Percentiles rank a stretch among this genome's conserved stretches.
phyloP scores from a whole-genome alignment of 2,113 vertebrate genomes.

The Mus pahari region DNA sequence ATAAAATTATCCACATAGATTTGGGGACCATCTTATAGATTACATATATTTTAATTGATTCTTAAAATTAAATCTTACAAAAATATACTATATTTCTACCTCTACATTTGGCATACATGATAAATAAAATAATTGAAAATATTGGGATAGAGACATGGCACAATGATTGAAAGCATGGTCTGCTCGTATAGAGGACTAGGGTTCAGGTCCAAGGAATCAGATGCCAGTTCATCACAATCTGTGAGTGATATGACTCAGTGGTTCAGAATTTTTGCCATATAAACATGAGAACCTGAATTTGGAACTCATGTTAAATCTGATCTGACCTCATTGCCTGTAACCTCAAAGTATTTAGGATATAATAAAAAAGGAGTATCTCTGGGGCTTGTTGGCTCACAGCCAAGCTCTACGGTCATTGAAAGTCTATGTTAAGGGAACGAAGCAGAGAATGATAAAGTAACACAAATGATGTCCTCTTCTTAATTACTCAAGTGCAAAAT shows the following conservation, averaged over 20 bases:
- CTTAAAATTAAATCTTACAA: background rate
- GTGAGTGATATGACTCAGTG: background rate
- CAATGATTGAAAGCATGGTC: too few species aligned
- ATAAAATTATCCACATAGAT: background rate
- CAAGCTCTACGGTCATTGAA: background rate
- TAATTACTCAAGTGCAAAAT: background rate
- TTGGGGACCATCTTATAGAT: background rate
- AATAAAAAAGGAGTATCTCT: background rate
- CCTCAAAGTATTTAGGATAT: background rate
- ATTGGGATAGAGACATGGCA: background rate
- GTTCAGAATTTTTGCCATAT: too few species aligned
- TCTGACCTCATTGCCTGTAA: background rate
- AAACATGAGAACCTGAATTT: background rate
- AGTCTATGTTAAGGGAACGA: background rate
- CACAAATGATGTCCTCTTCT: background rate
- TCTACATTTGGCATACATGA: background rate
- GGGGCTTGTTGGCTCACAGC: background rate
- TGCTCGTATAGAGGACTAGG: background rate
- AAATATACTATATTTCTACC: background rate
- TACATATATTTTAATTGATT: background rate
- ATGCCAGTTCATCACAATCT: background rate
- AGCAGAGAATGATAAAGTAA: background rate
- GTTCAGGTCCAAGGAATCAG: background rate
- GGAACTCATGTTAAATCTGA: too few species aligned
- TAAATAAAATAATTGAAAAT: constrained; percentile 21